Percentiles rank a stretch among this genome's conserved stretches.
These are phyloP conservation scores for Orycteropus afer DNA, from an alignment of 2,113 vertebrate genomes.

Conservation along the genomic window DNA sequence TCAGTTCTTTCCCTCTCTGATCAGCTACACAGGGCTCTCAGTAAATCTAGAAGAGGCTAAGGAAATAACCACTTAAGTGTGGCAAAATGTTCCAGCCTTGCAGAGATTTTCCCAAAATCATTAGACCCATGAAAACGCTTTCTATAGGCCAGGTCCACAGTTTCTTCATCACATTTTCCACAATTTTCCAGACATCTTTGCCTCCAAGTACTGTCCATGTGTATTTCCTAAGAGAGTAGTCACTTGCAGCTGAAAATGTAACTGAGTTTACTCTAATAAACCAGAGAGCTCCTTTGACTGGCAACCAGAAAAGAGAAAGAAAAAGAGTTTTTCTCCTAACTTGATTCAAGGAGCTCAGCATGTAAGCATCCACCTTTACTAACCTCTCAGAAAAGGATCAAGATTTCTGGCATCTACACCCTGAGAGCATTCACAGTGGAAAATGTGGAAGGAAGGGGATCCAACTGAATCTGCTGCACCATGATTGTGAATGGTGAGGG, in stretches of 20 bases:
- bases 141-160: conserved; percentile 59
- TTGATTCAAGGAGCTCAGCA: background rate
- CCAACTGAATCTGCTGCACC: background rate
- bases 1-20: background rate
- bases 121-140: conserved; percentile 72
- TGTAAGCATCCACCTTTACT: background rate
- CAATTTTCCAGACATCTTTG: background rate
- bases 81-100: conserved; percentile 78
- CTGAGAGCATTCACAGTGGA: background rate
- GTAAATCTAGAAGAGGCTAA: conserved; percentile 70
- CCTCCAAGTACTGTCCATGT: conserved; percentile 55
- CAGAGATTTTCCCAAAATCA: conserved; percentile 81
- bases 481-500: background rate
- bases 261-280: conserved; percentile 31
- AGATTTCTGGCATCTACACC: background rate
- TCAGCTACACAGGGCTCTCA: conserved; percentile 68
- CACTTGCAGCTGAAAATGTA: conserved; percentile 50
- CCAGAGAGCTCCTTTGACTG: conserved; percentile 3
- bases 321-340: background rate
- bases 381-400: background rate
- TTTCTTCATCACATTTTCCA: conserved; percentile 76
- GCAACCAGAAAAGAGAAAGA: conserved; percentile 23
- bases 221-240: conserved; percentile 61
- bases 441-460: rapidly evolving
- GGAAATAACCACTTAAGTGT: conserved; percentile 81